These are phyloP conservation scores for Drosophila nannoptera DNA, from an alignment of 1,140 invertebrate species.

Conservation along the genomic window DNA sequence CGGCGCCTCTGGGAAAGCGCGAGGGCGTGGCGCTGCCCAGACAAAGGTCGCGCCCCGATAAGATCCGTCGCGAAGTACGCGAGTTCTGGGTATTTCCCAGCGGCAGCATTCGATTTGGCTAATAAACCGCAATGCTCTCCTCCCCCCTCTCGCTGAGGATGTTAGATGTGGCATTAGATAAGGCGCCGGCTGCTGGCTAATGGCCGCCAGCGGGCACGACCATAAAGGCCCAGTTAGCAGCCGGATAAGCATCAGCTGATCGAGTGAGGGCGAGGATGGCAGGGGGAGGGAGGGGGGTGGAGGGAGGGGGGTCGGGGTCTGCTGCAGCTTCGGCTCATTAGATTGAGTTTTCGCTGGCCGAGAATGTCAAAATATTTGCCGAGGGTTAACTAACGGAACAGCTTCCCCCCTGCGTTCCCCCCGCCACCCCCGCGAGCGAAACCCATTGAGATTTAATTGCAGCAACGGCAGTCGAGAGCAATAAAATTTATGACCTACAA, in stretches of 20 bases:
- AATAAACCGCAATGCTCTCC: slow-evolving; percentile 2
- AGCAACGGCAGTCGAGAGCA: slow-evolving; percentile 77
- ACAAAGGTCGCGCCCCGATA: no score
- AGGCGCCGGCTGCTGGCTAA: slow-evolving; percentile 55
- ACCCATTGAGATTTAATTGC: slow-evolving; percentile 78
- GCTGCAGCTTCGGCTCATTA: slow-evolving; percentile 48
- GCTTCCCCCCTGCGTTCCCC: no score
- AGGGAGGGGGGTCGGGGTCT: no score
- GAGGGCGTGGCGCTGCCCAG: no score
- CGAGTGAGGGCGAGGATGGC: background rate
- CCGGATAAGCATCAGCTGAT: slow-evolving; percentile 37
- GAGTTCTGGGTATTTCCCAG: no score
- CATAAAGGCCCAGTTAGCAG: slow-evolving; percentile 31
- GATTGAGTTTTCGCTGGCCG: slow-evolving; percentile 19
- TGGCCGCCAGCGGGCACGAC: slow-evolving; percentile 26
- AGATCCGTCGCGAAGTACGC: no score
- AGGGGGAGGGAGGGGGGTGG: no score
- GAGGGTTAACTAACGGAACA: slow-evolving; percentile 2
- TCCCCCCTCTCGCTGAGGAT: slow-evolving; percentile 1
- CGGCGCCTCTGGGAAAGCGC: slow-evolving; percentile 59
- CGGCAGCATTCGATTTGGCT: background rate
- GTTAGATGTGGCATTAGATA: slow-evolving; percentile 18
- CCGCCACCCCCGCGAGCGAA: background rate
- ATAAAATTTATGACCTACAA: slow-evolving; percentile 79
- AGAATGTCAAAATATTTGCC: slow-evolving; percentile 69